Evolutionary conservation across 2,888 invertebrate species (phyloP), one percentile per base, ranked within the genome.

Genomic region (Synanthedon myopaeformis): DNA sequence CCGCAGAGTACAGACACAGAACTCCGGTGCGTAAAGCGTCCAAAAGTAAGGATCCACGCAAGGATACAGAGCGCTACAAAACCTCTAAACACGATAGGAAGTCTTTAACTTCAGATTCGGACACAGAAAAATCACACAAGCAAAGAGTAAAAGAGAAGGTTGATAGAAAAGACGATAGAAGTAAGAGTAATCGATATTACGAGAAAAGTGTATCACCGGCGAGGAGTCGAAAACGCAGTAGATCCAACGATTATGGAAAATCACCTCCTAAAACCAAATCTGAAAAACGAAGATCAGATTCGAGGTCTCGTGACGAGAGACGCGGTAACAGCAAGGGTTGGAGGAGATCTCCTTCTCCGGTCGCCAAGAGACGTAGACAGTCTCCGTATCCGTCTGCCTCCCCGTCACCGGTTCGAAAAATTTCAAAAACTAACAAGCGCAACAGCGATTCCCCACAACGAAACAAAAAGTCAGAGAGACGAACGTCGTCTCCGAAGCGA

Each of bases 61-160:
- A 70, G 55, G 80, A 75, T 45, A 59, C 63, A 1, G 76, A 77
- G 11, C 76, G 70, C 58, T 60, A 66, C 54, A 82, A 79, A 63
- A 74, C 66, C 52, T 62, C 69, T 2, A 72, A 60, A 55, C 56
- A 65, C 2, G 70, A 72, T 45, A 67, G 65, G 57, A 65, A 66
- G 50, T 69, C 73, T 11, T 63, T 74, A 0, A 73, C 79, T 1
- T 75, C 81, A 0, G 83, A 81, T 56, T 77, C 82, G 0, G 82
- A 82, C 42, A 48, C 65, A 0, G 82, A 82, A 57, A 63, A 63
- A 4, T 64, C 65, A 6, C 64, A 66, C 4, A 77, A 62, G n/a
- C 70, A 58, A 53, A 54, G 58, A 28, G 71, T 71, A 23, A 77
- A 69, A 56, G 56, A 53, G 54, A 55, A 60, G 8, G 5, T 10